phyloP scores from a whole-genome alignment of 2,797 vertebrate species.

The Lepilemur septentrionalis region DNA sequence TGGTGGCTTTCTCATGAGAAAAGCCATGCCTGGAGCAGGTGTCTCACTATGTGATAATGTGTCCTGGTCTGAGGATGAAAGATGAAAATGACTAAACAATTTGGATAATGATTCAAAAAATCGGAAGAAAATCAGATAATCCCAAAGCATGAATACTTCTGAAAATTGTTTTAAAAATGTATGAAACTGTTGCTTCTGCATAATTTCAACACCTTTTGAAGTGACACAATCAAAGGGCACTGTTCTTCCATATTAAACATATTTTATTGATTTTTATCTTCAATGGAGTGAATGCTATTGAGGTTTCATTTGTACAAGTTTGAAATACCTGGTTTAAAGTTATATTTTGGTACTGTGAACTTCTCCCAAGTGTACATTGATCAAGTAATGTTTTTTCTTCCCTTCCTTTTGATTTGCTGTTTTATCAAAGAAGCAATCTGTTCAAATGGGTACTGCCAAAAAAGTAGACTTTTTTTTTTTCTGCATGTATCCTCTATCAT shows the following conservation, averaged over 20 bases:
- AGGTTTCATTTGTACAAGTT: slow-evolving; percentile 50
- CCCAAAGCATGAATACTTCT: slow-evolving; percentile 40
- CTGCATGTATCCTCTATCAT: not conserved
- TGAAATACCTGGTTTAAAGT: slow-evolving; percentile 65
- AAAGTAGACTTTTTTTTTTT: not conserved
- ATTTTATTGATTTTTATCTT: slow-evolving; percentile 75
- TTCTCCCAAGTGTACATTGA: slow-evolving; percentile 43
- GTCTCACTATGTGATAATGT: not conserved
- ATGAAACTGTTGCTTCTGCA: slow-evolving; percentile 55
- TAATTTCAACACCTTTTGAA: slow-evolving; percentile 72
- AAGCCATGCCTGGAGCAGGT: not conserved
- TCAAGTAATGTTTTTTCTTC: not conserved
- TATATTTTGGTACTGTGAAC: slow-evolving; percentile 25
- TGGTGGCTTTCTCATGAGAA: not conserved
- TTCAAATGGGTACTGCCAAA: not conserved
- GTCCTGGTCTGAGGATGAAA: not conserved
- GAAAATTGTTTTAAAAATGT: slow-evolving; percentile 58
- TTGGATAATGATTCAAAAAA: slow-evolving; percentile 36
- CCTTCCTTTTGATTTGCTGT: slow-evolving; percentile 21
- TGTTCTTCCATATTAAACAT: slow-evolving; percentile 59
- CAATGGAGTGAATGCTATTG: slow-evolving; percentile 55
- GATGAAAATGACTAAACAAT: not conserved
- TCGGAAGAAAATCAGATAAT: slow-evolving; percentile 13
- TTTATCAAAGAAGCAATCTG: slow-evolving; percentile 52
- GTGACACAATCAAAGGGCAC: slow-evolving; percentile 60